Percentiles rank a stretch among this genome's conserved stretches.
Evolutionary conservation across 2,888 invertebrate species (phyloP).

Genomic region (Sinopyrophorus schimmeli): DNA sequence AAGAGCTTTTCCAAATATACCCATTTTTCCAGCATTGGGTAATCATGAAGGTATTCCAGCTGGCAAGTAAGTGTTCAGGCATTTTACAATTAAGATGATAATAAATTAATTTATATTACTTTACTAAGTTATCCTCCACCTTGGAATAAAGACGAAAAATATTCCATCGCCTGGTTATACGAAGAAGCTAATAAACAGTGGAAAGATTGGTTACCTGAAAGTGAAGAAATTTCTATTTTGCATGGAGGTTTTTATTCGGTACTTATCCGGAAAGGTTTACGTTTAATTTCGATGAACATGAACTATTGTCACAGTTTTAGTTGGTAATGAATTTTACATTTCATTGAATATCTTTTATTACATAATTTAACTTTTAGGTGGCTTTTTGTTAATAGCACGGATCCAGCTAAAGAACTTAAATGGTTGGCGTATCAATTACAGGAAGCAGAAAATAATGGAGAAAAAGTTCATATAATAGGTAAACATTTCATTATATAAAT

Average conservation of each 20-base stretch:
- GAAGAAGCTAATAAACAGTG: slow-evolving; percentile 84
- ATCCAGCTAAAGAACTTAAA: slow-evolving; percentile 91
- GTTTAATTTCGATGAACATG: slow-evolving; percentile 90
- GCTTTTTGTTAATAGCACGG: slow-evolving; percentile 92
- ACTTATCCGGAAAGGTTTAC: slow-evolving; percentile 83
- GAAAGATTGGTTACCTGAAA: slow-evolving; percentile 86
- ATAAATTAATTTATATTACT: not conserved
- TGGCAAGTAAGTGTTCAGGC: slow-evolving; percentile 68
- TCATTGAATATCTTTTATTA: not conserved
- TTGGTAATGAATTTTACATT: slow-evolving; percentile 64
- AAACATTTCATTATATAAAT: slow-evolving; percentile 15
- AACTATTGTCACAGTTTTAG: slow-evolving; percentile 94
- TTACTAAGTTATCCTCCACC: slow-evolving; percentile 80
- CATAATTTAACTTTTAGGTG: slow-evolving; percentile 62
- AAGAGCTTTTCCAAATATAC: slow-evolving; percentile 84
- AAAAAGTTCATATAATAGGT: slow-evolving; percentile 95
- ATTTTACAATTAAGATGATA: too few species aligned
- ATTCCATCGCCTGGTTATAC: slow-evolving; percentile 89
- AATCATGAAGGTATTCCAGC: slow-evolving; percentile 98
- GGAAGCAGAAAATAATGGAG: slow-evolving; percentile 86
- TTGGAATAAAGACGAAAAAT: slow-evolving; percentile 77
- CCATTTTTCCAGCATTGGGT: slow-evolving; percentile 92
- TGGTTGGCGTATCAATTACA: slow-evolving; percentile 94
- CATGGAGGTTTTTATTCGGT: slow-evolving; percentile 91
- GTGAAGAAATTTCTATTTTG: slow-evolving; percentile 78